Conservation (phyloP, 2,888 invertebrate genomes). For the Tipula unca region DNA sequence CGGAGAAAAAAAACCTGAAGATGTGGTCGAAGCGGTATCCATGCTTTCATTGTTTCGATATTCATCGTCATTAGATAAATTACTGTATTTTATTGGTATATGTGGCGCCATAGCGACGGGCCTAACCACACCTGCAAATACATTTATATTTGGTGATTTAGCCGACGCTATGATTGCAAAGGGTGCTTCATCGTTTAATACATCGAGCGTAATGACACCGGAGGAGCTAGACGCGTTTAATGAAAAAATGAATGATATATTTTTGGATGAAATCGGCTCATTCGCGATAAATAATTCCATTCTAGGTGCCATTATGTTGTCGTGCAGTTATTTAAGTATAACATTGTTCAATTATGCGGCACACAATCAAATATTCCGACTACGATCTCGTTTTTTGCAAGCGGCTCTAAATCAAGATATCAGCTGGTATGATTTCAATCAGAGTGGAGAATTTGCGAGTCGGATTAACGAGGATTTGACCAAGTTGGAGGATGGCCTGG, state of each 20-base stretch:
- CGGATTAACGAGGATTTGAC: constrained; percentile 59
- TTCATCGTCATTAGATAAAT: constrained; percentile 48
- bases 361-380: constrained; percentile 52
- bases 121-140: constrained; percentile 51
- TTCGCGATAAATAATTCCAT: constrained; percentile 50
- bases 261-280: constrained; percentile 41
- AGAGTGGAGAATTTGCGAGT: constrained; percentile 57
- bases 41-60: constrained; percentile 46
- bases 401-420: constrained; percentile 59
- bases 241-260: constrained; percentile 42
- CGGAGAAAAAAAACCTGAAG: background rate
- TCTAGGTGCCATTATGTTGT: constrained; percentile 47
- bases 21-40: background rate
- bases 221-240: constrained; percentile 31
- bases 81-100: constrained; percentile 46
- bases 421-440: constrained; percentile 54
- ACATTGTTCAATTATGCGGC: constrained; percentile 55
- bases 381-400: constrained; percentile 51
- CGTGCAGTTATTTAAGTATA: constrained; percentile 51
- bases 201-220: background rate
- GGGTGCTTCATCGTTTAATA: constrained; percentile 21
- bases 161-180: constrained; percentile 26
- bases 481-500: constrained; percentile 66
- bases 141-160: constrained; percentile 48
- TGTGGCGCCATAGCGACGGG: constrained; percentile 48